These are phyloP conservation scores for Matsumyia berberina DNA, from an alignment of 2,888 invertebrate species.

Conservation along the genomic window DNA sequence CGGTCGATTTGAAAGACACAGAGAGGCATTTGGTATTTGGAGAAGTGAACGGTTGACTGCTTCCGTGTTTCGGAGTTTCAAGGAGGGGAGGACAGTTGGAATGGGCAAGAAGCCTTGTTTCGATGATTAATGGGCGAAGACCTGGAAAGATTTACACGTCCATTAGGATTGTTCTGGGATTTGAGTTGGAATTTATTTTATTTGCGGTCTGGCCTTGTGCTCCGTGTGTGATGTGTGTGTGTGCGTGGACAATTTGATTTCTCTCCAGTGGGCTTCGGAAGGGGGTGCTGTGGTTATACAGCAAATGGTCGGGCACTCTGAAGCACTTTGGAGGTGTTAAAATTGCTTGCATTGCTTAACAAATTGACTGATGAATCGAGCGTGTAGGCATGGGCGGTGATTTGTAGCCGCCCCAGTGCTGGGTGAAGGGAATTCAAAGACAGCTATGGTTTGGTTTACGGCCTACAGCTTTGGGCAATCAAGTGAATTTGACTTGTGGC, in stretches of 20 bases:
- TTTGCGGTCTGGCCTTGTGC: constrained; percentile 19
- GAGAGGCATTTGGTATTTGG: constrained; percentile 20
- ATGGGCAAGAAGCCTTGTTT: constrained; percentile 49
- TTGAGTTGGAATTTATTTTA: constrained; percentile 63
- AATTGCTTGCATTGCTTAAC: constrained; percentile 38
- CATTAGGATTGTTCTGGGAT: constrained; percentile 71
- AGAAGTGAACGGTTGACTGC: constrained; percentile 16
- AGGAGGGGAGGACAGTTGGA: no score
- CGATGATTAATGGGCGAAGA: constrained; percentile 70
- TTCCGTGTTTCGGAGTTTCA: constrained; percentile 50
- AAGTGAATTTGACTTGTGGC: constrained; percentile 3
- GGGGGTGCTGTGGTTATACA: background rate
- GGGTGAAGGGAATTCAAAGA: background rate
- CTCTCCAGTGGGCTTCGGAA: constrained; percentile 11
- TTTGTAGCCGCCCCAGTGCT: constrained; percentile 13
- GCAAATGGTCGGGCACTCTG: constrained; percentile 2
- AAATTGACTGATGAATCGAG: constrained; percentile 24
- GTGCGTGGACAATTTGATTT: constrained; percentile 48
- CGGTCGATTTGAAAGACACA: constrained; percentile 44
- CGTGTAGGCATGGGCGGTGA: constrained; percentile 26
- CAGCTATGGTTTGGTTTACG: background rate
- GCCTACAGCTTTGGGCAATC: background rate
- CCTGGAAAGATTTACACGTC: constrained; percentile 70
- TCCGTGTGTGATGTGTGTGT: constrained; percentile 17
- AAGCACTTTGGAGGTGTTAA: constrained; percentile 50